Evolutionary conservation across 2,797 vertebrate species (phyloP), one percentile per base, ranked within the genome.

Genomic region (Mastacembelus armatus): DNA sequence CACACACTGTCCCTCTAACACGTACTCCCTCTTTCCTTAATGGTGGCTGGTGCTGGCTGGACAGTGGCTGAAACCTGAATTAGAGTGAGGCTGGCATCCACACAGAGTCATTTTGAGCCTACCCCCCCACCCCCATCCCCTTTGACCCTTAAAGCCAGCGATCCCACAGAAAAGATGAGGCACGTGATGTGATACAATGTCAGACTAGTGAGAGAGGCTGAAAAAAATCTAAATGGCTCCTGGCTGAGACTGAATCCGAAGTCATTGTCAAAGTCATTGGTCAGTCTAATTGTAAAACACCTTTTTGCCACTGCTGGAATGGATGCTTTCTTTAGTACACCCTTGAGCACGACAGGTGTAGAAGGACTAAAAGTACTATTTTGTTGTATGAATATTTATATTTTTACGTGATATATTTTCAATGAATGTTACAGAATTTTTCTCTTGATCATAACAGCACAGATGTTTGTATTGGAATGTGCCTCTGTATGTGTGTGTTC

Each of bases 391-490:
- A 52, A 43, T 36, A 56, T 63, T 40, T 21, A 0, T 14, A 32
- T 16, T 65, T 10, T 15, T 21, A 24, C 11, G 4, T 18, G 8
- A 43, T 5, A 27, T 38, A 21, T 67, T 49, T 54, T n/a, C 21
- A 10, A 1, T 16, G 2, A 36, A 36, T 51, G 49, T 36, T 6
- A 45, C 62, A 69, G 62, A 67, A 70, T 74, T 32, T 45, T 21
- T 0, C 35, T 63, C 35, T 0, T 76, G 62, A 10, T 29, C 59
- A 33, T 51, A 29, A 63, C 76, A 40, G 45, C 47, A 16, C 74
- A 70, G 55, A 56, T 67, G 56, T 75, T 75, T 85, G 85, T 87
- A 66, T 65, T 43, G 87, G 89, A 90, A 87, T 86, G 84, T 77
- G 66, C 57, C 57, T 57, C 42, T 65, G 43, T 48, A 62, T 50